phyloP scores from a whole-genome alignment of 2,797 vertebrate species.

The Argya squamiceps region DNA sequence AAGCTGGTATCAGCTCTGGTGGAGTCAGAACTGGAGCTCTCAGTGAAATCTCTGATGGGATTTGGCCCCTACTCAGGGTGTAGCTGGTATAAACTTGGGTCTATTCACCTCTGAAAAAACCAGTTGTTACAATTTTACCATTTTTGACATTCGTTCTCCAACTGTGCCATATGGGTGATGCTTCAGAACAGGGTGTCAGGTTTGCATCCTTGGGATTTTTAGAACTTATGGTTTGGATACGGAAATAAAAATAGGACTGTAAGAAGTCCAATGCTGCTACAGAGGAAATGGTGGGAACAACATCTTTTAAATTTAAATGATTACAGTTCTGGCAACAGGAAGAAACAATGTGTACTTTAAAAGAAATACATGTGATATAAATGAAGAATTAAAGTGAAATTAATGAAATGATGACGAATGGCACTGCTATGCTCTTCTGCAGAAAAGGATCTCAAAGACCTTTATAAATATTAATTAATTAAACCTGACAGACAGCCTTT shows the following conservation, averaged over 20 bases:
- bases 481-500: conserved; percentile 51
- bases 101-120: background rate
- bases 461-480: conserved; percentile 58
- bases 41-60: background rate
- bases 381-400: conserved; percentile 42
- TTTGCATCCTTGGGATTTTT: background rate
- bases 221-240: background rate
- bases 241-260: background rate
- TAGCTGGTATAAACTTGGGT: background rate
- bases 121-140: background rate
- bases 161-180: background rate
- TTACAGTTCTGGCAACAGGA: conserved; percentile 6
- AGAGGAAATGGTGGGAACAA: background rate
- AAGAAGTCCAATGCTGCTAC: background rate
- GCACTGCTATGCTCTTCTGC: background rate
- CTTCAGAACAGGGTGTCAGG: background rate
- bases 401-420: conserved; percentile 48
- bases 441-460: conserved; percentile 22
- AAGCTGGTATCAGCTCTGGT: background rate
- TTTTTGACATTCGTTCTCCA: background rate
- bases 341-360: conserved; percentile 31
- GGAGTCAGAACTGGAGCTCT: background rate
- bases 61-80: background rate
- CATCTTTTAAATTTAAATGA: background rate
- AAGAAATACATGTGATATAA: conserved; percentile 35